Base-by-base conservation (phyloP, 2,888 invertebrate species). In the Eugnorisma glareosa region DNA sequence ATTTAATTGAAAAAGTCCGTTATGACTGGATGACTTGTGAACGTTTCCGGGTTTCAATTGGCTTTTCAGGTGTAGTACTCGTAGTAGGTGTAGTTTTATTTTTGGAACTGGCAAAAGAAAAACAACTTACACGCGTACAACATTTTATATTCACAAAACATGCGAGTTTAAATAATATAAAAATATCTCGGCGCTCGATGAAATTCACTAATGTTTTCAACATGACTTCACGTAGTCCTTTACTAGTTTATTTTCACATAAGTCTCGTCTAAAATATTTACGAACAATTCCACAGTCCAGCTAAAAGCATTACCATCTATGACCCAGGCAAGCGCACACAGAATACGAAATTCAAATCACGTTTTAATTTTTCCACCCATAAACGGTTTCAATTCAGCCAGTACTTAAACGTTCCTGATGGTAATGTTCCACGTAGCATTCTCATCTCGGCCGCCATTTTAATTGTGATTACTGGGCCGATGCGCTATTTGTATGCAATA, bases 371-470 rank as follows among this genome's bases (percentile, higher is more conserved):
- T 91, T 90, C 88, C 87, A 81, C 77, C 88, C 89, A 89, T 91
- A 91, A 92, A 90, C 89, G 89, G 84, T 91, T 94, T 91, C 89
- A 91, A 92, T 93, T 91, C 89, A 84, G 81, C 77, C 81, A 81
- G 88, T 88, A 89, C 85, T 90, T 89, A 89, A 88, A 87, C 85
- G 87, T 84, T 86, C 86, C 85, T 85, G 88, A 83, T 87, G 89
- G 90, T 90, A 92, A 92, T 91, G 90, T 90, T 82, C 89, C 86
- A 85, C 86, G 85, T 81, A 75, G 83, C 40, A 79, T 83, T 88
- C 86, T 85, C 88, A 88, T 89, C 88, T 89, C 83, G 85, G 81
- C 75, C 83, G 89, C 90, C 89, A 89, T 91, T 90, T 91, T 90
- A 89, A 91, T 90, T 91, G 90, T 87, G 88, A 92, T 91, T 89